Evolutionary conservation across 2,888 invertebrate genomes (phyloP).

Genomic region (Tortricodes alternella): DNA sequence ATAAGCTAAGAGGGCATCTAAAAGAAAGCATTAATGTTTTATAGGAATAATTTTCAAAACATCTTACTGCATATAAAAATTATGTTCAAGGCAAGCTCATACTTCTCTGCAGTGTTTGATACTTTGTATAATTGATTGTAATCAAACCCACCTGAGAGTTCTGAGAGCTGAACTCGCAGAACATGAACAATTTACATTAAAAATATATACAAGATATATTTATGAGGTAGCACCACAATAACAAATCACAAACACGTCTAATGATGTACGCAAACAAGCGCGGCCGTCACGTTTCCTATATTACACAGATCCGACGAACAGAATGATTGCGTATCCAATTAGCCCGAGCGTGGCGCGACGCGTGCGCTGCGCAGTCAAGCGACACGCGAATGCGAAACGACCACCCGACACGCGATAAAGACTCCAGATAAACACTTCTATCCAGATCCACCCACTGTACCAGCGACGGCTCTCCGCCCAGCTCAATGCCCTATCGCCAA

Average conservation of each 20-base stretch:
- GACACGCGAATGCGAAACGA: conserved; percentile 25
- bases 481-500: conserved; percentile 37
- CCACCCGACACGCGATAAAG: conserved; percentile 45
- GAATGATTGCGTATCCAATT: conserved; percentile 39
- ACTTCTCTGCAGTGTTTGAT: no score
- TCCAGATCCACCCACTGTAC: conserved; percentile 66
- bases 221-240: conserved; percentile 1
- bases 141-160: no score
- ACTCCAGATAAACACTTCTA: conserved; percentile 33
- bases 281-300: conserved; percentile 22
- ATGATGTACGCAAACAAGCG: conserved; percentile 17
- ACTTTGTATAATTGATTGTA: no score
- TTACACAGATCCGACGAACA: conserved; percentile 26
- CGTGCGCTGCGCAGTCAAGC: conserved; percentile 26
- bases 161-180: background rate
- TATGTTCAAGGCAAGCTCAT: no score
- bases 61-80: no score
- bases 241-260: conserved; percentile 8
- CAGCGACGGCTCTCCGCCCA: conserved; percentile 45
- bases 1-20: no score
- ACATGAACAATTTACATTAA: background rate
- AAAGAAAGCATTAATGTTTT: no score
- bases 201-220: background rate
- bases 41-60: no score
- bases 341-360: conserved; percentile 11